A percentile compares a stretch with the other conserved stretches of the same genome.
These are phyloP conservation scores for Panthera uncia DNA, from an alignment of 2,113 vertebrate species.

Conservation along the genomic window DNA sequence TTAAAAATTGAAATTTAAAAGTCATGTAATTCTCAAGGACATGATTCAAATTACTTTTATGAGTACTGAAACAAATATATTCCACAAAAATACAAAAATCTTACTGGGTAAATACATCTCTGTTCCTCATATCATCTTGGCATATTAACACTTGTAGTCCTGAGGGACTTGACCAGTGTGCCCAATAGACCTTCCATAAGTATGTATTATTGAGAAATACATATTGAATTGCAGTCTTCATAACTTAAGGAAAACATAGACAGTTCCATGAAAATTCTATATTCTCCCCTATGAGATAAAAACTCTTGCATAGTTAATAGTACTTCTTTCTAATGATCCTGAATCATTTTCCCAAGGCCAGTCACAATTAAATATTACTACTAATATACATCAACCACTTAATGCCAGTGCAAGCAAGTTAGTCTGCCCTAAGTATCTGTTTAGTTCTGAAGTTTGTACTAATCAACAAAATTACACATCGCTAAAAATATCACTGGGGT, in stretches of 20 bases:
- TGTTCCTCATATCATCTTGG: neutral
- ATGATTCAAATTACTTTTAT: neutral
- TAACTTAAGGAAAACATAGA: neutral
- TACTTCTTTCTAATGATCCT: neutral
- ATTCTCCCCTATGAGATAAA: neutral
- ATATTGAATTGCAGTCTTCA: neutral
- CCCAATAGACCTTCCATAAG: neutral
- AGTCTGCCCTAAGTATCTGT: neutral
- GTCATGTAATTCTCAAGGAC: neutral
- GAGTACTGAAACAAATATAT: neutral
- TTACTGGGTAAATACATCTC: neutral
- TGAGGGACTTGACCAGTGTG: neutral
- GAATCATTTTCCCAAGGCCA: constrained; percentile 46
- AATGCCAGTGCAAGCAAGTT: neutral
- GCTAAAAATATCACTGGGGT: neutral
- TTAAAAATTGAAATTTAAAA: neutral
- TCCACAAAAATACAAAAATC: neutral
- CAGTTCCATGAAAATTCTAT: neutral
- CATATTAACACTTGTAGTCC: neutral
- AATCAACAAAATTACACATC: neutral
- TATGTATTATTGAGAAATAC: neutral
- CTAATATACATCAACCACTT: neutral
- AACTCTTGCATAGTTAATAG: neutral
- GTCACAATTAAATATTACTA: constrained; percentile 6
- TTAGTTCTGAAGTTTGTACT: neutral